Base-by-base conservation (phyloP, 2,797 vertebrate genomes). In the Furcifer pardalis region DNA sequence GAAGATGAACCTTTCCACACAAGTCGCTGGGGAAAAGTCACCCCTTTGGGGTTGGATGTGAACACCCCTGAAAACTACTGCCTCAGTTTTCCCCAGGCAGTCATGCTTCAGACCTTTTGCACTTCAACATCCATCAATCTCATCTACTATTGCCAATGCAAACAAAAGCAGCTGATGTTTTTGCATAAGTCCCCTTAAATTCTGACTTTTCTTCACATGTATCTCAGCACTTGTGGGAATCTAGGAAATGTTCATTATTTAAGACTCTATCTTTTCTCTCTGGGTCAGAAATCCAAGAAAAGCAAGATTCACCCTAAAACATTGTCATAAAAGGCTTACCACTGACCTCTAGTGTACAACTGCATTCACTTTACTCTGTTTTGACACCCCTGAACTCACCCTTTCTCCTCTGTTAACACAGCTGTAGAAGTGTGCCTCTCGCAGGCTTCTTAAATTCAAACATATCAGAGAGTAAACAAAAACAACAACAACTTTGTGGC, bases 271-370 rank as follows among this genome's bases (percentile, higher is more conserved):
- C 10, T 73, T 44, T 44, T 72, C 10, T 9, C 7, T 9, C 13
- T 49, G n/a, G 72, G 76, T 62, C 35, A 21, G 56, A 81, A 71
- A 27, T 37, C 2, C 1, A 71, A 85, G 30, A 2, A 7, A 77
- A 85, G 35, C 1, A 8, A 42, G 0, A 8, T 17, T 68, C 4
- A 5, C 35, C 71, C 25, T 1, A 1, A 19, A 80, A 5, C 0
- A 87, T 2, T 59, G 7, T 65, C 25, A 68, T 1, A 2, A 6
- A 44, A 72, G 65, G 89, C n/a, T 19, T 7, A 40, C 87, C 89
- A 19, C 86, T 90, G 92, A 93, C 90, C 90, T 77, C 93, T 93
- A 90, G 92, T 17, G 92, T 85, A 49, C 84, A 0, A 8, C 1
- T 8, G 4, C 6, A 25, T 0, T 69, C 65, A 90, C 15, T 40